Conservation (phyloP, 1,140 invertebrate species). For the Formica exsecta region DNA sequence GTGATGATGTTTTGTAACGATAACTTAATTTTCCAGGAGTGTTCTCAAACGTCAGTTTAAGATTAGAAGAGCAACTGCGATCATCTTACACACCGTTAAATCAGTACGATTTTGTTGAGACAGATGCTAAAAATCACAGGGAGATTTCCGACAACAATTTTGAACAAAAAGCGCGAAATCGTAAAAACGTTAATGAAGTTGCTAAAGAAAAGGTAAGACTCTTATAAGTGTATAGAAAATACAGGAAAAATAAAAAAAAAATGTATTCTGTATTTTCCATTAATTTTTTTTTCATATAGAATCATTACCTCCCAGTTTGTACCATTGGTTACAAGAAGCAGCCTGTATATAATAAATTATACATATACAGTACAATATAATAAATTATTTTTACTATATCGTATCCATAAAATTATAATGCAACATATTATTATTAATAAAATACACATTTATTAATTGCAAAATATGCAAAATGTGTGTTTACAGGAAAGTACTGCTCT, state of each 20-base stretch:
- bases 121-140: slow-evolving; percentile 46
- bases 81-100: not conserved
- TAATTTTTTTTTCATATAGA: too few species aligned
- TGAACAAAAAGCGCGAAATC: slow-evolving; percentile 43
- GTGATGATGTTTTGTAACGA: not conserved
- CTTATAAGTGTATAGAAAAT: not conserved
- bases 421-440: not conserved
- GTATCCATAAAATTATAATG: not conserved
- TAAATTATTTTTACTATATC: not conserved
- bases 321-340: too few species aligned
- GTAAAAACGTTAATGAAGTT: slow-evolving; percentile 48
- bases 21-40: slow-evolving; percentile 56
- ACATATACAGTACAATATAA: too few species aligned
- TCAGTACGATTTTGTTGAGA: not conserved
- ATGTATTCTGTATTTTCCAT: too few species aligned
- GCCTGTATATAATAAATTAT: too few species aligned
- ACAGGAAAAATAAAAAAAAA: too few species aligned
- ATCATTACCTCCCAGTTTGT: too few species aligned
- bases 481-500: slow-evolving; percentile 59
- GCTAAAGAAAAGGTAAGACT: slow-evolving; percentile 39
- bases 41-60: slow-evolving; percentile 32
- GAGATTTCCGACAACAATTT: slow-evolving; percentile 47
- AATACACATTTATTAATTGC: not conserved
- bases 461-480: not conserved
- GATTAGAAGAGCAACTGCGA: slow-evolving; percentile 51